A percentile compares a stretch with the other conserved stretches of the same genome.
These are phyloP conservation scores for Tipula vernalis DNA, from an alignment of 2,888 invertebrate species.

Conservation along the genomic window DNA sequence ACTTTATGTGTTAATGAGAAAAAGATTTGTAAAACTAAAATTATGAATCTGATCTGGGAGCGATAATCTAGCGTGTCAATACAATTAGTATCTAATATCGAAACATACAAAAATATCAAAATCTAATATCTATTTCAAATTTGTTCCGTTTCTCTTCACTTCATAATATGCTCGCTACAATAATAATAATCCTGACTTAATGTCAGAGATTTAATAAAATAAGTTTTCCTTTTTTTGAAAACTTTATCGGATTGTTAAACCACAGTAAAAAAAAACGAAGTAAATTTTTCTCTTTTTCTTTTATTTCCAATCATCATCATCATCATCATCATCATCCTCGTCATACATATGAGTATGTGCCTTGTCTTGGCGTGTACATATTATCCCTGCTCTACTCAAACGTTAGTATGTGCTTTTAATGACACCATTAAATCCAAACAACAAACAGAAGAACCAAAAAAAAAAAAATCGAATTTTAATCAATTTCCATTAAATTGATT, in stretches of 20 bases:
- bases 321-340: background rate
- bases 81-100: slow-evolving; percentile 9
- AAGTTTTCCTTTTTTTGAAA: background rate
- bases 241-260: slow-evolving; percentile 8
- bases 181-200: slow-evolving; percentile 8
- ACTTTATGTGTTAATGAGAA: background rate
- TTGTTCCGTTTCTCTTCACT: background rate
- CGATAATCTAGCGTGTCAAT: slow-evolving; percentile 9
- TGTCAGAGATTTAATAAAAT: slow-evolving; percentile 9
- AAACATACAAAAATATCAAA: background rate
- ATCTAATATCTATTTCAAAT: background rate
- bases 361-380: background rate
- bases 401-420: background rate
- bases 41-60: background rate
- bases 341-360: background rate
- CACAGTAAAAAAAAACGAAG: background rate
- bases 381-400: background rate
- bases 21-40: background rate
- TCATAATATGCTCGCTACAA: background rate
- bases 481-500: slow-evolving; percentile 9
- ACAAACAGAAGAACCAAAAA: background rate
- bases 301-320: background rate
- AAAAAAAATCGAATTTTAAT: slow-evolving; percentile 5
- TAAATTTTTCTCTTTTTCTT: background rate
- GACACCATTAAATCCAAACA: background rate